These are phyloP conservation scores for Aplochiton taeniatus DNA, from an alignment of 2,797 vertebrate species.

Conservation along the genomic window DNA sequence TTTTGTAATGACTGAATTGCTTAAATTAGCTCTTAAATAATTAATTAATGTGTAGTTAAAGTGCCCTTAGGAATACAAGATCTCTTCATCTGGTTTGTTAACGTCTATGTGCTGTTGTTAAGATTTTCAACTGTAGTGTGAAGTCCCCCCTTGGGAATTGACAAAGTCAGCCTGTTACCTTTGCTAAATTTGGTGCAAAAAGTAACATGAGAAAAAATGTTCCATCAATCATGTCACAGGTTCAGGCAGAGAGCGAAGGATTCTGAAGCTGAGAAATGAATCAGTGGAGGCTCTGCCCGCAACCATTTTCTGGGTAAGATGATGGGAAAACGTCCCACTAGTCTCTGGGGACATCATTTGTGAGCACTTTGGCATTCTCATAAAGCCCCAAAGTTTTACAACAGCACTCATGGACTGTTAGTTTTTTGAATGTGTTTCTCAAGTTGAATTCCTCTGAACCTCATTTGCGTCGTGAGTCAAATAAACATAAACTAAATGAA, in stretches of 20 bases:
- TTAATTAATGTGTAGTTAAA: conserved; percentile 19
- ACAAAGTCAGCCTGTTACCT: conserved; percentile 62
- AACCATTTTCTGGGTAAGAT: conserved; percentile 64
- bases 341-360: conserved; percentile 66
- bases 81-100: conserved; percentile 48
- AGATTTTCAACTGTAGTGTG: conserved; percentile 55
- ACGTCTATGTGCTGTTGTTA: conserved; percentile 45
- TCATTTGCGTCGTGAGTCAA: conserved; percentile 60
- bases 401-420: conserved; percentile 32
- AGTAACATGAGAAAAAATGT: conserved; percentile 63
- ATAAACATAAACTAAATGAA: too few species aligned
- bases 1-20: conserved; percentile 7
- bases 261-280: conserved; percentile 64
- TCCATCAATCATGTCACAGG: conserved; percentile 67
- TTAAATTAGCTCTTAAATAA: conserved; percentile 40
- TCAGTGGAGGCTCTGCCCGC: conserved; percentile 56
- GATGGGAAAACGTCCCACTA: conserved; percentile 61
- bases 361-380: conserved; percentile 49
- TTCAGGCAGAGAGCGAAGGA: conserved; percentile 6
- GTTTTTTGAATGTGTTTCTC: conserved; percentile 32
- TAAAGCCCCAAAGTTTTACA: conserved; percentile 57
- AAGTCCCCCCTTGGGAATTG: conserved; percentile 59
- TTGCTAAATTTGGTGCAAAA: conserved; percentile 64
- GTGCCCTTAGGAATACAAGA: conserved; percentile 36
- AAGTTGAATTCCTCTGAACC: conserved; percentile 61